phyloP scores from a whole-genome alignment of 1,140 invertebrate species.

The Drosophila pectinifera region DNA sequence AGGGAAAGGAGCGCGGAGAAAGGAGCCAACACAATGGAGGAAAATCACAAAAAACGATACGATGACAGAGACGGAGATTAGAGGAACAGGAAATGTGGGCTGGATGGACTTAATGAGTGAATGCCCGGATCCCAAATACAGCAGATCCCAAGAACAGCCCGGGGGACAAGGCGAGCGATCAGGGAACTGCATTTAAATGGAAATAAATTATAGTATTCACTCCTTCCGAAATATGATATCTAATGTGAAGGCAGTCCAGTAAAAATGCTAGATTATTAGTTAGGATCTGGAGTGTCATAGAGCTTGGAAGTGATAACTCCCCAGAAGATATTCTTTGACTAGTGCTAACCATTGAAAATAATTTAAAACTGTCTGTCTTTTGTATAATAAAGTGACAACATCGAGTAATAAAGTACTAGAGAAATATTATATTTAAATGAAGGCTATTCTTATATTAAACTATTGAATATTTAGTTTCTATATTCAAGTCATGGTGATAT shows the following conservation, averaged over 20 bases:
- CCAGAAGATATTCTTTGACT: neutral
- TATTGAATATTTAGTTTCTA: too few species aligned
- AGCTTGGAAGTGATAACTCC: neutral
- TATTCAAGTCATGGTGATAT: neutral
- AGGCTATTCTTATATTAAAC: too few species aligned
- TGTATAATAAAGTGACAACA: too few species aligned
- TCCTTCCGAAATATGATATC: conserved; percentile 17
- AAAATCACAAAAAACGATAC: conserved; percentile 23
- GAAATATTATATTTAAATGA: too few species aligned
- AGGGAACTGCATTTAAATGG: conserved; percentile 19
- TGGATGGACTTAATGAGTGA: conserved; percentile 65
- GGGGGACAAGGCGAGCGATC: conserved; percentile 2
- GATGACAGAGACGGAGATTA: conserved; percentile 63
- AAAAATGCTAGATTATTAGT: neutral
- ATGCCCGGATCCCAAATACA: conserved; percentile 19
- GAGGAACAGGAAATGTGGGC: conserved; percentile 70
- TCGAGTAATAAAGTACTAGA: too few species aligned
- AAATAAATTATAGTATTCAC: conserved; percentile 25
- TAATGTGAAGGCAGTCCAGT: too few species aligned
- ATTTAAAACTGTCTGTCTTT: neutral
- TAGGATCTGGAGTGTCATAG: neutral
- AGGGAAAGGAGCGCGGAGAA: conserved; percentile 13
- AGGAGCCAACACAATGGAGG: conserved; percentile 14
- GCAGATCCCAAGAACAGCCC: conserved; percentile 21
- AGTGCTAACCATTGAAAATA: too few species aligned